Evolutionary conservation across 2,113 vertebrate genomes (phyloP).

Genomic region (Oryzias javanicus): DNA sequence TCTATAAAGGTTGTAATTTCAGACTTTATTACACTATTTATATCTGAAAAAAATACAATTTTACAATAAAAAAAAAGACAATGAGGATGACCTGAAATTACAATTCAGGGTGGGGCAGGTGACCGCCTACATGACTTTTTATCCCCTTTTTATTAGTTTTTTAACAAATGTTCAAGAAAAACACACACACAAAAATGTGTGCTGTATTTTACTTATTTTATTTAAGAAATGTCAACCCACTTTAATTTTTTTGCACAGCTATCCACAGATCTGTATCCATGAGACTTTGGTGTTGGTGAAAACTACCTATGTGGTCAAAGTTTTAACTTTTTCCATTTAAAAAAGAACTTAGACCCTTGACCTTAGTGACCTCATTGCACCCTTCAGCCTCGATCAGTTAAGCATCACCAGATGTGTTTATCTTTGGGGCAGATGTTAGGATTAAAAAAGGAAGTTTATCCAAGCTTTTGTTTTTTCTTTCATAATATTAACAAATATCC

Average conservation of each 20-base stretch:
- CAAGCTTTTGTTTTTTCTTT: neutral
- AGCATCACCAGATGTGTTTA: slow-evolving; percentile 32
- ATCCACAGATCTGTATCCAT: slow-evolving; percentile 3
- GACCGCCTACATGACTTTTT: too few species aligned
- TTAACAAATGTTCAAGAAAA: too few species aligned
- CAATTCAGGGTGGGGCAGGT: too few species aligned
- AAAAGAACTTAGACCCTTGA: slow-evolving; percentile 26
- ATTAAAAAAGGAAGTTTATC: neutral
- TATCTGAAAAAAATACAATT: too few species aligned
- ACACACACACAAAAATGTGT: too few species aligned
- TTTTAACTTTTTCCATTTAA: slow-evolving; percentile 53
- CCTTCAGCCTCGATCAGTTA: slow-evolving; percentile 43
- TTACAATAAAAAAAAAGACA: too few species aligned
- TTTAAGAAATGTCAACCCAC: too few species aligned
- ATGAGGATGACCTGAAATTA: too few species aligned
- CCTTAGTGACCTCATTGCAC: slow-evolving; percentile 41
- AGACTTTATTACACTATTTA: too few species aligned
- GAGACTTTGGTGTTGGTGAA: slow-evolving; percentile 24
- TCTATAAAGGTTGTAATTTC: too few species aligned
- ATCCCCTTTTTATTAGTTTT: too few species aligned
- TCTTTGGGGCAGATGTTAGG: slow-evolving; percentile 2
- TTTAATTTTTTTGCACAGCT: neutral
- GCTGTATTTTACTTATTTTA: too few species aligned
- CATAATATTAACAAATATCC: neutral
- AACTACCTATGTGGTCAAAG: slow-evolving; percentile 32